A percentile compares a stretch with the other conserved stretches of the same genome.
Evolutionary conservation across 2,797 vertebrate genomes (phyloP).

Genomic region (Halcyon chelicuti): DNA sequence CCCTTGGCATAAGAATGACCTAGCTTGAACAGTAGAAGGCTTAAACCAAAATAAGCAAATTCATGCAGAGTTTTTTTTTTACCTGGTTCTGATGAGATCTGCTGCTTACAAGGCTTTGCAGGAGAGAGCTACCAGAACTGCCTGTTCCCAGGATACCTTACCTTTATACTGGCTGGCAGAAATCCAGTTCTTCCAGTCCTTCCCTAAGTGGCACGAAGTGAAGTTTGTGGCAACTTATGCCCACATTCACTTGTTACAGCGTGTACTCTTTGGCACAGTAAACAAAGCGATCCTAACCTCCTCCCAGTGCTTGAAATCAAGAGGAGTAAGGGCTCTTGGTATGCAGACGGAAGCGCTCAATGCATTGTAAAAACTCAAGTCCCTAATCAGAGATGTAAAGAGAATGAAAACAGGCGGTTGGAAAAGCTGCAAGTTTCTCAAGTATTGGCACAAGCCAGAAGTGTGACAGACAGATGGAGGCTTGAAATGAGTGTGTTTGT

Average conservation of each 20-base stretch:
- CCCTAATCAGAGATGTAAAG: background rate
- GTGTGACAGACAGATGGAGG: background rate
- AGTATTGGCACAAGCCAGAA: fast-evolving
- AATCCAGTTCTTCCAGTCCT: conserved; percentile 56
- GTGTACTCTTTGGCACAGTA: conserved; percentile 40
- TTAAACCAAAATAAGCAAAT: conserved; percentile 49
- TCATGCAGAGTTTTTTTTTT: conserved; percentile 36
- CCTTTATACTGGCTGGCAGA: conserved; percentile 55
- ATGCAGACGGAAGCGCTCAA: background rate
- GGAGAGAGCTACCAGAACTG: conserved; percentile 46
- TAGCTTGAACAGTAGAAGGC: background rate
- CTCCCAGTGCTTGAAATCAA: background rate
- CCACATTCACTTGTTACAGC: conserved; percentile 63
- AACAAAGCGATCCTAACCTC: conserved; percentile 51
- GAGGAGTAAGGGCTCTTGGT: background rate
- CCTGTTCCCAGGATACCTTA: conserved; percentile 53
- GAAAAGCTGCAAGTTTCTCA: background rate
- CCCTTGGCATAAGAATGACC: background rate
- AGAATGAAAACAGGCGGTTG: background rate
- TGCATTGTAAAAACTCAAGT: background rate
- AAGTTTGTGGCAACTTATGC: conserved; percentile 58
- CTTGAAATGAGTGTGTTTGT: background rate
- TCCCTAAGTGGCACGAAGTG: background rate
- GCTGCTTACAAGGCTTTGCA: conserved; percentile 33
- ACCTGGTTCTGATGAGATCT: conserved; percentile 64